Percentiles rank a stretch among this genome's conserved stretches.
Conservation (phyloP, 2,113 vertebrate genomes). For the Clinocottus analis region DNA sequence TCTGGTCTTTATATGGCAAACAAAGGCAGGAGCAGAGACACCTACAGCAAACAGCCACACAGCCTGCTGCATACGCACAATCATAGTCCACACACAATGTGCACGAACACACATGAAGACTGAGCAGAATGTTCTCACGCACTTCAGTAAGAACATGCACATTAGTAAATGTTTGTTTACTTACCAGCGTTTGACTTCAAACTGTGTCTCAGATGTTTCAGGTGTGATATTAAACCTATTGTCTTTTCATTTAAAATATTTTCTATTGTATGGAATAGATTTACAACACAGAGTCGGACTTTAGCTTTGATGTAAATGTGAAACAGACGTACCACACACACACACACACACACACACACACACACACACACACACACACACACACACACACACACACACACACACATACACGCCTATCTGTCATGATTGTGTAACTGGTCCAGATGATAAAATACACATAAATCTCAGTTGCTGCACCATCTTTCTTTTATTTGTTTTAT, state of each 20-base stretch:
- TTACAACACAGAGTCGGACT: neutral
- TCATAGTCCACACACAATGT: constrained; percentile 9
- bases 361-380: constrained; percentile 57
- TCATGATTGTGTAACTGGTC: constrained; percentile 56
- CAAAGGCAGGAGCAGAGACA: constrained; percentile 50
- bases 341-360: constrained; percentile 54
- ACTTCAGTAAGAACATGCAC: neutral
- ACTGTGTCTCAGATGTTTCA: constrained; percentile 21
- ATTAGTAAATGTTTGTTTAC: constrained; percentile 8
- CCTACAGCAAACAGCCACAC: constrained; percentile 65
- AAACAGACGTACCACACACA: constrained; percentile 63
- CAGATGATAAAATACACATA: constrained; percentile 53
- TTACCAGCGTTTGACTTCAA: constrained; percentile 4
- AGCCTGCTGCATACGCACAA: constrained; percentile 36
- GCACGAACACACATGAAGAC: neutral
- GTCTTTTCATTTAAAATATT: constrained; percentile 13
- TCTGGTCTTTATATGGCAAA: constrained; percentile 51
- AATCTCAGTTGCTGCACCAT: constrained; percentile 46
- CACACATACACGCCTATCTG: constrained; percentile 56
- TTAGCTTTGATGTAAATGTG: constrained; percentile 65
- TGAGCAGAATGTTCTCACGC: constrained; percentile 12
- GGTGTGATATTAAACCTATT: neutral
- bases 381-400: constrained; percentile 54
- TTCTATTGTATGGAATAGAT: constrained; percentile 17
- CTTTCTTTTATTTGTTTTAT: neutral